A percentile compares a stretch with the other conserved stretches of the same genome.
Conservation (phyloP, 37 sponge, comb jelly and placozoan species). For the Ianthella basta region DNA sequence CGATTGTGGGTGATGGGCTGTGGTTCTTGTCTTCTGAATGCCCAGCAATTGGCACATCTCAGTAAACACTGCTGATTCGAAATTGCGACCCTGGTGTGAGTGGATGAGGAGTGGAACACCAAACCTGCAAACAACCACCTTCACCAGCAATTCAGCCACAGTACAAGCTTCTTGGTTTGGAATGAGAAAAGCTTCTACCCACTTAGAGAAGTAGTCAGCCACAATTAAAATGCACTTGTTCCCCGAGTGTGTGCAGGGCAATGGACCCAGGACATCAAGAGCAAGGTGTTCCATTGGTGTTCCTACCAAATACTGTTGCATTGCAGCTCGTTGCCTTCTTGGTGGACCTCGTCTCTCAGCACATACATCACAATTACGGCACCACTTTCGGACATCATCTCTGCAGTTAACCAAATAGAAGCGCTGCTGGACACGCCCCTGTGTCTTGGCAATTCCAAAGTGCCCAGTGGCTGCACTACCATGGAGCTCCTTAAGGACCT, state of each 20-base stretch:
- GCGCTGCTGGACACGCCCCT: neutral
- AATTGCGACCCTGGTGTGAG: slow-evolving; percentile 38
- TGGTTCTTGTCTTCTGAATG: slow-evolving; percentile 31
- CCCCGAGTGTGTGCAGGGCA: slow-evolving; percentile 7
- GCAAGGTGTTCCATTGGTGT: slow-evolving; percentile 48
- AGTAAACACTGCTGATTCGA: slow-evolving; percentile 22
- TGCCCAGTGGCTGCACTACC: slow-evolving; percentile 3
- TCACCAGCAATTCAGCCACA: slow-evolving; percentile 22
- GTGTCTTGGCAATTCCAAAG: slow-evolving; percentile 26
- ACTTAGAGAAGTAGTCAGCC: slow-evolving; percentile 27
- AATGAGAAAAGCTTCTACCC: neutral
- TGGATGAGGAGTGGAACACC: slow-evolving; percentile 33
- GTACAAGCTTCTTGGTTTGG: neutral
- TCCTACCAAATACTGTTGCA: slow-evolving; percentile 14
- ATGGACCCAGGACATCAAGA: slow-evolving; percentile 35
- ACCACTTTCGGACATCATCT: slow-evolving; percentile 17
- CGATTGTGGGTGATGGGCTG: slow-evolving; percentile 21
- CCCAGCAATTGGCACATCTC: slow-evolving; percentile 33
- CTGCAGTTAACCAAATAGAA: slow-evolving; percentile 34
- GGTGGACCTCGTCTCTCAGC: slow-evolving; percentile 24
- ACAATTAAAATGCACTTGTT: slow-evolving; percentile 6
- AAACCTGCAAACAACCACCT: slow-evolving; percentile 23
- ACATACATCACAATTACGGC: slow-evolving; percentile 25
- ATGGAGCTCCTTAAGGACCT: slow-evolving; percentile 9
- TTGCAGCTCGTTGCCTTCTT: slow-evolving; percentile 1